Conservation (phyloP, 2,888 invertebrate species). For the Deroplatys truncata region DNA sequence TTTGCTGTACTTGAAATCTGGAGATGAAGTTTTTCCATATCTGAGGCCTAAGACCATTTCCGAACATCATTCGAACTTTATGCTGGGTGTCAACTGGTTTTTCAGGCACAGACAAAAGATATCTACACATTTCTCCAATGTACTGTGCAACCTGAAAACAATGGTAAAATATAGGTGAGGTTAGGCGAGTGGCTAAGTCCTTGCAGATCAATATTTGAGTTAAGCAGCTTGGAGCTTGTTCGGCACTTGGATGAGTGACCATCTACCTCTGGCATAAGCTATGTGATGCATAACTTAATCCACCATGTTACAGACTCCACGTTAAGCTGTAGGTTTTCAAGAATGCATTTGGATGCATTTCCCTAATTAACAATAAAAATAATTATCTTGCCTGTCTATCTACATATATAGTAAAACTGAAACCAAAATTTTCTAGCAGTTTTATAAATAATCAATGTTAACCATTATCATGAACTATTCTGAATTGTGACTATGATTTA, state of each 20-base stretch:
- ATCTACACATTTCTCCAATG: constrained; percentile 47
- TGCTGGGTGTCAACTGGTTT: constrained; percentile 41
- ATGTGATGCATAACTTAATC: no score
- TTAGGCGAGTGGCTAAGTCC: no score
- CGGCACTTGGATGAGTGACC: no score
- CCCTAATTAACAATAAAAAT: neutral
- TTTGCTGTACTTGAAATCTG: constrained; percentile 54
- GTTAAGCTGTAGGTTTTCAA: no score
- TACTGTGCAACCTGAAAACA: constrained; percentile 43
- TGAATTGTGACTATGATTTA: neutral
- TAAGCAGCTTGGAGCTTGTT: no score
- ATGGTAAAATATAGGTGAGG: no score
- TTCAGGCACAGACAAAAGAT: constrained; percentile 41
- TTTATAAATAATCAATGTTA: neutral
- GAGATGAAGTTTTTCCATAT: constrained; percentile 55
- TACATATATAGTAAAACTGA: neutral
- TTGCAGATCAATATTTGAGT: no score
- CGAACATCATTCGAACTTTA: constrained; percentile 49
- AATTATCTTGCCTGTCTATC: neutral
- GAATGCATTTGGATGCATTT: no score
- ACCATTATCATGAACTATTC: neutral
- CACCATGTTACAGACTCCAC: no score
- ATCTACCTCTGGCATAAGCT: no score
- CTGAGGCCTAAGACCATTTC: constrained; percentile 57
- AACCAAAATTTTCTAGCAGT: neutral